A percentile compares a stretch with the other conserved stretches of the same genome.
Evolutionary conservation across 1,140 invertebrate species (phyloP).

Genomic region (Eueides isabella): DNA sequence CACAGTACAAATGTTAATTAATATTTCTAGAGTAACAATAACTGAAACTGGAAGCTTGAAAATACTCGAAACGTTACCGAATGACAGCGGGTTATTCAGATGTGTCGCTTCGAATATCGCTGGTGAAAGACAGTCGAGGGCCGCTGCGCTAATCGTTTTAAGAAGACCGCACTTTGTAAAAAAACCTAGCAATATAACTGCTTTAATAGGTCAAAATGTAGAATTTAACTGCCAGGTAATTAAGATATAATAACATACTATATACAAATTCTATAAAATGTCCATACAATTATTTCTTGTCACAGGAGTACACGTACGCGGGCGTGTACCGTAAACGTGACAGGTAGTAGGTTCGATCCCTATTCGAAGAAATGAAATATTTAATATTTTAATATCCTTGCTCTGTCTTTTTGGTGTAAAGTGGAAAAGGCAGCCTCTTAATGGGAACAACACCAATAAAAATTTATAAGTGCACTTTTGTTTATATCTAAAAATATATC

Average conservation of each 20-base stretch:
- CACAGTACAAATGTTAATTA: neutral
- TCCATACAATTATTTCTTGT: too few relatives aligned
- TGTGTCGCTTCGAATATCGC: constrained; percentile 94
- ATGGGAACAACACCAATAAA: too few relatives aligned
- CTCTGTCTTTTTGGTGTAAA: too few relatives aligned
- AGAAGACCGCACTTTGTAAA: constrained; percentile 78
- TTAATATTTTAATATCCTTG: too few relatives aligned
- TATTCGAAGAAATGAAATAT: too few relatives aligned
- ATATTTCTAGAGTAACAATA: constrained; percentile 72
- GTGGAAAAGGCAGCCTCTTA: too few relatives aligned
- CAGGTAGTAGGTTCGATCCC: too few relatives aligned
- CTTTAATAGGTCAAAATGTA: constrained; percentile 77
- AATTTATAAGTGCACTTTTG: too few relatives aligned
- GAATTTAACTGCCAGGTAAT: constrained; percentile 81
- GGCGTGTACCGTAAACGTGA: too few relatives aligned
- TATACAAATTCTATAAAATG: neutral
- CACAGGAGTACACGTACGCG: too few relatives aligned
- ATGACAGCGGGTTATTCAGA: constrained; percentile 93
- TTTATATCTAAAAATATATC: too few relatives aligned
- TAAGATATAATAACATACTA: neutral
- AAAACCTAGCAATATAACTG: constrained; percentile 76
- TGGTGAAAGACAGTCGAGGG: constrained; percentile 88
- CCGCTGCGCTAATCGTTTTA: constrained; percentile 90
- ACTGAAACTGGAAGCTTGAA: constrained; percentile 92
- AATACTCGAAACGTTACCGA: constrained; percentile 90